phyloP scores from a whole-genome alignment of 2,113 vertebrate species.

The Vanacampus margaritifer region DNA sequence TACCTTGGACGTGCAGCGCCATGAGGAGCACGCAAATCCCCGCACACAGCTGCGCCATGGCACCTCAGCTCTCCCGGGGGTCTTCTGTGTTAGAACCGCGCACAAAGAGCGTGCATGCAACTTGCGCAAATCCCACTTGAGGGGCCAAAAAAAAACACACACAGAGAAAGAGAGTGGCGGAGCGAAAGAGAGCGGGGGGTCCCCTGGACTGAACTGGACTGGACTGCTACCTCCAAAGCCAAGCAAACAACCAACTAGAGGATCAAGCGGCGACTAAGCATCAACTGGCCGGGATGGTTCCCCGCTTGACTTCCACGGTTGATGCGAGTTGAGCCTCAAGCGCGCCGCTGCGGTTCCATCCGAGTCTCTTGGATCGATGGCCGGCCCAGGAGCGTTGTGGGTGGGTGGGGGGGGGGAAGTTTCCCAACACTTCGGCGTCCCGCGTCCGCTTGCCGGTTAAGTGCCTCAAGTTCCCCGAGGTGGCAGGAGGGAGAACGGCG shows the following conservation, averaged over 20 bases:
- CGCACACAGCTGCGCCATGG: conserved; percentile 66
- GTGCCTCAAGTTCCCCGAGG: conserved; percentile 32
- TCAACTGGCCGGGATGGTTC: conserved; percentile 39
- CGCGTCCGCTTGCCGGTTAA: conserved; percentile 11
- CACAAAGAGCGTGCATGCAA: conserved; percentile 65
- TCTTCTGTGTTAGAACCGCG: conserved; percentile 46
- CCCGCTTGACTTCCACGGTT: conserved; percentile 12
- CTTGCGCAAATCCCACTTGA: conserved; percentile 65
- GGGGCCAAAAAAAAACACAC: neutral
- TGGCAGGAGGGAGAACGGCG: neutral
- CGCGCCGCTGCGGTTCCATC: conserved; percentile 58
- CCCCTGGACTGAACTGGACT: neutral
- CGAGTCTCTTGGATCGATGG: conserved; percentile 9
- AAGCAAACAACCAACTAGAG: neutral
- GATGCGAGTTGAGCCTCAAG: neutral
- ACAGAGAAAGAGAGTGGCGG: too few species aligned
- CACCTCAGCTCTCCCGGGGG: conserved; percentile 59
- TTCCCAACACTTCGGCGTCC: conserved; percentile 47
- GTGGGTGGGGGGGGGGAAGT: conserved; percentile 40
- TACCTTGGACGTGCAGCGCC: conserved; percentile 69
- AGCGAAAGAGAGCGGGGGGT: neutral
- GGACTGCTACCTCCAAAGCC: neutral
- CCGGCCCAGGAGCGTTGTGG: conserved; percentile 13
- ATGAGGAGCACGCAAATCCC: conserved; percentile 69
- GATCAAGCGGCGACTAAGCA: conserved; percentile 22